Evolutionary conservation across 2,113 vertebrate species (phyloP).

Genomic region (Suricata suricatta): DNA sequence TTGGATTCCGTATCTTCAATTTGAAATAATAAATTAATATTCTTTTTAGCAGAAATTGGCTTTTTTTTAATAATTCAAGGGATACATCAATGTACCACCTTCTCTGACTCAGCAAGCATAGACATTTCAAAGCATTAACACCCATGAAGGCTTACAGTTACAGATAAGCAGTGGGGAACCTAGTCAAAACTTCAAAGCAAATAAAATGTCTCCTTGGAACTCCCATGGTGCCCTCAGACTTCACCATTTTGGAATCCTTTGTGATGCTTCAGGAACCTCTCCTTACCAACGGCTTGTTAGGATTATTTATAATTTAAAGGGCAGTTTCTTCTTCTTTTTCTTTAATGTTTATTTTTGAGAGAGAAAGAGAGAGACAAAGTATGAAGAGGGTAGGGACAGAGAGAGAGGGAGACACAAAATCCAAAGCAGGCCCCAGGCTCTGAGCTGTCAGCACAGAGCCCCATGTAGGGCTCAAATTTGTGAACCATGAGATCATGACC

Average conservation of each 20-base stretch:
- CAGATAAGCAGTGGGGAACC: fast-evolving
- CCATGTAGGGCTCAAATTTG: too few species aligned
- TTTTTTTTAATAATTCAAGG: background rate
- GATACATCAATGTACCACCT: background rate
- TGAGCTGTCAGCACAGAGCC: too few species aligned
- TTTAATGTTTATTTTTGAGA: too few species aligned
- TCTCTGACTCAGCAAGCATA: background rate
- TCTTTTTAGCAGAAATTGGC: background rate
- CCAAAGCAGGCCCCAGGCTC: too few species aligned
- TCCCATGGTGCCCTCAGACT: background rate
- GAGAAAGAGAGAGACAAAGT: too few species aligned
- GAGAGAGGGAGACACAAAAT: too few species aligned
- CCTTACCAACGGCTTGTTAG: background rate
- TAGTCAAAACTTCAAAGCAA: background rate
- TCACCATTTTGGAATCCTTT: background rate
- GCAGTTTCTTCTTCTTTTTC: background rate
- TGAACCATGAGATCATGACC: too few species aligned
- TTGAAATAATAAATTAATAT: background rate
- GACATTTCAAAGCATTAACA: background rate
- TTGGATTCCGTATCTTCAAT: background rate
- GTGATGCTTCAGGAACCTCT: background rate
- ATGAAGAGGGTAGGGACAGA: too few species aligned
- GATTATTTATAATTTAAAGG: background rate
- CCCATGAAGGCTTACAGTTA: background rate
- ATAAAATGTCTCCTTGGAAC: background rate